Conservation (phyloP, 2,888 invertebrate species). For the Sphecodes monilicornis region DNA sequence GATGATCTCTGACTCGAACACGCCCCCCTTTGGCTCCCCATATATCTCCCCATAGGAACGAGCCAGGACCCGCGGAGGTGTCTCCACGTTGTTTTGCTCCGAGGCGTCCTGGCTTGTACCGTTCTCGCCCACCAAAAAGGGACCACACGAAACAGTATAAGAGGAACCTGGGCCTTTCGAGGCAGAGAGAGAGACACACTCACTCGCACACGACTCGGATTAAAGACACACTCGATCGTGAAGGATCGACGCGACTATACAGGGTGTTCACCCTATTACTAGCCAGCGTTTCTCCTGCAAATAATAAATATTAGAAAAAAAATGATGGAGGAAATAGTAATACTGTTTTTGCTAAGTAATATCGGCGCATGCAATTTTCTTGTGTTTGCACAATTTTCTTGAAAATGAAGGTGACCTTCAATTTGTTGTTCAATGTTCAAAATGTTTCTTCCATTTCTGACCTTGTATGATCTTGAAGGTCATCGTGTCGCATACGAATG, state of each 20-base stretch:
- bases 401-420: too few species aligned
- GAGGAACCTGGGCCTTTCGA: conserved; percentile 8
- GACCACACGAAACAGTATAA: neutral
- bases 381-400: too few species aligned
- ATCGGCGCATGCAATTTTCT: too few species aligned
- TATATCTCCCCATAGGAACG: conserved; percentile 14
- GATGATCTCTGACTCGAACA: conserved; percentile 47
- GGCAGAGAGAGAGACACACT: conserved; percentile 14
- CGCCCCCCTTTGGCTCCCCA: neutral
- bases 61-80: conserved; percentile 28
- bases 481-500: too few species aligned
- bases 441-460: too few species aligned
- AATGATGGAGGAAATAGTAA: too few species aligned
- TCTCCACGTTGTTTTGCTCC: neutral
- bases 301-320: too few species aligned
- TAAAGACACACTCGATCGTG: neutral
- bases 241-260: conserved; percentile 4
- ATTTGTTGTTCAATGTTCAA: too few species aligned
- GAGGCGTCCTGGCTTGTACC: neutral
- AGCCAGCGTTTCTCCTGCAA: too few species aligned
- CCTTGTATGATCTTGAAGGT: too few species aligned
- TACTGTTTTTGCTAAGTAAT: too few species aligned
- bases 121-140: neutral
- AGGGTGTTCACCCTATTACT: too few species aligned
- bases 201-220: neutral